Evolutionary conservation across 23 tunicate species (phyloP), one percentile per base, ranked within the genome.

Genomic region (Ascidia mentula): DNA sequence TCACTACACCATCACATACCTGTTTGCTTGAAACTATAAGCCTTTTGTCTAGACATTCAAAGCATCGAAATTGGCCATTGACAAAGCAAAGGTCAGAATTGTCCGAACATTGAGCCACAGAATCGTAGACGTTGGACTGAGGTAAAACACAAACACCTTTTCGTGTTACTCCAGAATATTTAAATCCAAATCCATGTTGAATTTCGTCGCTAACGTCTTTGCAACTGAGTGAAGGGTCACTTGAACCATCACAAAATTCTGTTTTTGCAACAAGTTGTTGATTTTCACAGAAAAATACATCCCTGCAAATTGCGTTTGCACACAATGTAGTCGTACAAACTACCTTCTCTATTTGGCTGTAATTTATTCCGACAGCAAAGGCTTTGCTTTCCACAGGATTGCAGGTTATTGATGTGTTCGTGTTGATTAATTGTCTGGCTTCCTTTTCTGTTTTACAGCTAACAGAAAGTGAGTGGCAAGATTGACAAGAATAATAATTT

Each of bases 11-110:
- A 36, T 71, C 75, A 71, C 75, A 71, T 4, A 71, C 75, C 13
- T 71, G 75, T 22, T 9, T 71, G 7, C 36, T 28, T 34, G 75
- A 71, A 7, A 71, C 32, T 3, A 71, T 34, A 3, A 71, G 35
- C 9, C 30, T 71, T 34, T 36, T 36, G 32, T 71, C 75, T 36
- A 71, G 32, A 31, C 75, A 71, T 6, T 36, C 36, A 71, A 71
- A 71, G 32, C 75, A 71, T 18, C 39, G 30, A 22, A 71, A 36
- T 22, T 71, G 6, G 18, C 75, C 75, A 1, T 71, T 36, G 75
- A 71, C 75, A 71, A 71, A 71, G 30, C 75, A 71, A 34, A 71
- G 39, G 13, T 71, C 75, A 34, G 75, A 71, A 2, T 36, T 36
- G 30, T 71, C 75, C 18, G 75, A 71, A 36, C 75, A 71, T 22